Evolutionary conservation across 2,113 vertebrate genomes (phyloP).

Genomic region (Corapipo altera): DNA sequence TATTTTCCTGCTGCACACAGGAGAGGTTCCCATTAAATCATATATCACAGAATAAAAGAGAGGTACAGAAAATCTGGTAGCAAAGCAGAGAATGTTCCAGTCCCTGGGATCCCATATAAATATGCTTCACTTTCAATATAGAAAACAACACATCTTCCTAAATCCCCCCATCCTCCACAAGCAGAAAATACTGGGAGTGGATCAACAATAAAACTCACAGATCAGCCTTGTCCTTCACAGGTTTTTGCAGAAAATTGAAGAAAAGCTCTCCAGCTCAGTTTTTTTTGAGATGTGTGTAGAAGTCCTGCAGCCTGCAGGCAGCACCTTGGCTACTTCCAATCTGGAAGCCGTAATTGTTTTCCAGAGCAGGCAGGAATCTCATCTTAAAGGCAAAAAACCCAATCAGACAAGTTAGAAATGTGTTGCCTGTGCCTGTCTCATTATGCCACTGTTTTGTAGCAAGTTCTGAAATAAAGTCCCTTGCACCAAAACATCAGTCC

Average conservation of each 20-base stretch:
- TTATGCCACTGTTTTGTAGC: not conserved
- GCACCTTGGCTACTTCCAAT: not conserved
- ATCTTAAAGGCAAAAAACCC: not conserved
- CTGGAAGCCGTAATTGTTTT: not conserved
- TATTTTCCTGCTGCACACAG: not conserved
- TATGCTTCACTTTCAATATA: not conserved
- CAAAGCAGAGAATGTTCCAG: not conserved
- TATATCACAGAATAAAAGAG: not conserved
- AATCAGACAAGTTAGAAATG: not conserved
- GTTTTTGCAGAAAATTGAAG: not conserved
- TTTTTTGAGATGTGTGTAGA: not conserved
- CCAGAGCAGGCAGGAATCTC: not conserved
- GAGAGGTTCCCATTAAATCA: not conserved
- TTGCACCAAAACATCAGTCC: not conserved
- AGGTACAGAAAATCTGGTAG: not conserved
- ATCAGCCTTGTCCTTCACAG: not conserved
- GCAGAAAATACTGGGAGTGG: not conserved
- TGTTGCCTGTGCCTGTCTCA: not conserved
- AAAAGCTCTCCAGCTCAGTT: not conserved
- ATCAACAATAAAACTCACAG: not conserved
- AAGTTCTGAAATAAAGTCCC: not conserved
- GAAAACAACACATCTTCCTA: not conserved
- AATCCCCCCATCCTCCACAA: not conserved
- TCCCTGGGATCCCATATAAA: not conserved
- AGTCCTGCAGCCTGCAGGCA: not conserved